A percentile compares a stretch with the other conserved stretches of the same genome.
Conservation (phyloP, 2,888 invertebrate genomes). For the Quadroppia sp. region DNA sequence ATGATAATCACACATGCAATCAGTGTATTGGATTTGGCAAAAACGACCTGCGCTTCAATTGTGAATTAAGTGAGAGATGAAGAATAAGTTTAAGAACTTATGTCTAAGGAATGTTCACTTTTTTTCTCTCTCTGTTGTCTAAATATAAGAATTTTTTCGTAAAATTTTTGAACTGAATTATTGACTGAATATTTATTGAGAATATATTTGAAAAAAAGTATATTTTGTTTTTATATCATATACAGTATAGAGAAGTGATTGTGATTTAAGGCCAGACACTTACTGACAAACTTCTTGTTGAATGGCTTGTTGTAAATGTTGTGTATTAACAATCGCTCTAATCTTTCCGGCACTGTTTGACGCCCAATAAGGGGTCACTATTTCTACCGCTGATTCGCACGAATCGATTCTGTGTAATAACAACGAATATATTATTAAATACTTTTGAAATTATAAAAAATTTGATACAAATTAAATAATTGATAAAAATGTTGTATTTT, state of each 20-base stretch:
- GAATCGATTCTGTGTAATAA: slow-evolving; percentile 62
- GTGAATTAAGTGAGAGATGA: neutral
- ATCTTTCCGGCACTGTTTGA: slow-evolving; percentile 86
- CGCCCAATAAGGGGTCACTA: slow-evolving; percentile 91
- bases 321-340: slow-evolving; percentile 85
- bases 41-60: neutral
- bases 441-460: no score
- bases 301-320: slow-evolving; percentile 90
- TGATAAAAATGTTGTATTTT: no score
- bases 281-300: slow-evolving; percentile 92
- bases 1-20: slow-evolving; percentile 34
- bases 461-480: no score
- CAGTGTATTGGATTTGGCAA: neutral
- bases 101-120: neutral
- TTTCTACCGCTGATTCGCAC: slow-evolving; percentile 85
- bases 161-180: no score
- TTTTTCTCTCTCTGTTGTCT: neutral
- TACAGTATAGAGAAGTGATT: neutral
- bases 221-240: slow-evolving; percentile 3
- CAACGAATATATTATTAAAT: neutral
- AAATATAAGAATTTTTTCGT: neutral
- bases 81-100: neutral
- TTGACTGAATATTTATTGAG: neutral
- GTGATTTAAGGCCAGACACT: slow-evolving; percentile 53
- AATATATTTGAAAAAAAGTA: neutral